These are phyloP conservation scores for Steinernema carpocapsae DNA, from an alignment of 2,888 invertebrate species.

Conservation along the genomic window DNA sequence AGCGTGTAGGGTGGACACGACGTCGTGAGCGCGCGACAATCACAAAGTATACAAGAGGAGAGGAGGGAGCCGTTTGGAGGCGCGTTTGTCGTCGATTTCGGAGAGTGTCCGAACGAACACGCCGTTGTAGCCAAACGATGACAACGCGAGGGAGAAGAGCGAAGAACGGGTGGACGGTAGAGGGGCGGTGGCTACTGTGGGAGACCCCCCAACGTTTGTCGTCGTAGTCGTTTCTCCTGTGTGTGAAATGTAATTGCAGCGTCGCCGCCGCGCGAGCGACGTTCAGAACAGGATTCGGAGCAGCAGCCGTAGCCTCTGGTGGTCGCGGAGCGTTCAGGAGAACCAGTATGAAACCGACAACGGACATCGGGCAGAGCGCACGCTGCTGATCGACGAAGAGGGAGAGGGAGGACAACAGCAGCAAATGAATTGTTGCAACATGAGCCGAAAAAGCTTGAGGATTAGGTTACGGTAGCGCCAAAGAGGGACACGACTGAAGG, in stretches of 20 bases:
- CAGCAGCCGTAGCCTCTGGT: not conserved
- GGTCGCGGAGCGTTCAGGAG: not conserved
- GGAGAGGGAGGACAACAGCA: not conserved
- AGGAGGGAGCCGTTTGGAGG: not conserved
- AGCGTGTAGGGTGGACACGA: constrained; percentile 26
- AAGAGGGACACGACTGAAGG: no score
- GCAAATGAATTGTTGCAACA: constrained; percentile 13
- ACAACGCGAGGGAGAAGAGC: not conserved
- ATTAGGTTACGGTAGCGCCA: constrained; percentile 11
- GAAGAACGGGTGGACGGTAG: not conserved
- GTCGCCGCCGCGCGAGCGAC: not conserved
- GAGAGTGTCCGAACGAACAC: no score
- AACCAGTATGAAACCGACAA: constrained; percentile 22
- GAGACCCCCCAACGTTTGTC: not conserved
- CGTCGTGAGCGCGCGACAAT: constrained; percentile 12
- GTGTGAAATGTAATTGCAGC: constrained; percentile 20
- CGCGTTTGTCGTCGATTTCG: no score
- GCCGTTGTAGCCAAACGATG: no score
- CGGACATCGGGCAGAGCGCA: no score
- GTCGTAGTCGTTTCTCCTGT: no score
- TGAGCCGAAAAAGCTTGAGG: constrained; percentile 11
- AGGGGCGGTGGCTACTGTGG: constrained; percentile 25
- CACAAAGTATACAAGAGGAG: constrained; percentile 15
- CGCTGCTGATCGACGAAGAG: no score
- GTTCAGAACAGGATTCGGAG: not conserved